Base-by-base conservation (phyloP, 2,797 vertebrate genomes). In the Artibeus jamaicensis region DNA sequence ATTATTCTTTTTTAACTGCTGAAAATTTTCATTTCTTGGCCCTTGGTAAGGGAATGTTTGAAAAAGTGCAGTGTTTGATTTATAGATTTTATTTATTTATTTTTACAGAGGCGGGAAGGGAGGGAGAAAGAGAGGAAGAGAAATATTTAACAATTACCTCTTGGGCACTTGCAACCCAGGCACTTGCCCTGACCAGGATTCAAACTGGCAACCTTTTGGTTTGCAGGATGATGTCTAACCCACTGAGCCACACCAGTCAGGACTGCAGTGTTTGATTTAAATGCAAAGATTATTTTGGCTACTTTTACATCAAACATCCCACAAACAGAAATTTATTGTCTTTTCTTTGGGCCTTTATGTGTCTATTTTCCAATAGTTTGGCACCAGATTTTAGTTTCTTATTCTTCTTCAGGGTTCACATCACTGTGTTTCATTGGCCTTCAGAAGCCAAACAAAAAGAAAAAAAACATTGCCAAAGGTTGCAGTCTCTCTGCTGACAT, bases 391-490 rank as follows among this genome's bases (percentile, higher is more conserved):
- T 93, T 91, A 92, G 82, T 93, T 67, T 95, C 48, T 82, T 77
- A 26, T 57, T 95, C 62, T 94, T 96, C 71, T 82, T 87, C n/a
- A 59, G 59, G 4, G n/a, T 71, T 88, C 53, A 95, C 15, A 82
- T 95, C 34, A 79, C 62, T 77, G 5, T 68, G 44, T 87, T 93
- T 74, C 42, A 83, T 86, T 96, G 39, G 57, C 89, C 32, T 90
- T 92, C 29, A 81, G 79, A 96, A 96, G n/a, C n/a, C 22, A 93
- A 88, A 96, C 16, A 82, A 86, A 86, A 93, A 74, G n/a, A 73
- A 94, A 84, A n/a, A 44, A 67, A 82, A 67, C 9, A 67, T 85
- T 82, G 29, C 42, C 19, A 65, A 95, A 59, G 37, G 86, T 39
- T 94, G 37, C 39, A 73, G 39, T 96, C 19, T 83, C 22, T 93